Evolutionary conservation across 2,113 vertebrate genomes (phyloP), one percentile per base, ranked within the genome.

Genomic region (Panthera leo): DNA sequence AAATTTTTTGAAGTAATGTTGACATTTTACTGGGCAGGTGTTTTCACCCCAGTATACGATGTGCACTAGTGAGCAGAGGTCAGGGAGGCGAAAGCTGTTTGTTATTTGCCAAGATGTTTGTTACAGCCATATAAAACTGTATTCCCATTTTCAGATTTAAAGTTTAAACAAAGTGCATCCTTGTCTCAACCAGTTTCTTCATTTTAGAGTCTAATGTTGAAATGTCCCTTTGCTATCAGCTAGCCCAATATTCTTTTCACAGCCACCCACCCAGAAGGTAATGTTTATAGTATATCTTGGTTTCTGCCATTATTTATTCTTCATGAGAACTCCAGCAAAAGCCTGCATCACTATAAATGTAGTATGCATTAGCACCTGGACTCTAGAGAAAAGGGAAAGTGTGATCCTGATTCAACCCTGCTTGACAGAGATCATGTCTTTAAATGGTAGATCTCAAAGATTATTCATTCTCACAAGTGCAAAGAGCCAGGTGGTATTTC

Each of bases 81-180:
- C 94, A 88, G 79, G 6, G 23, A 67, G 75, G 80, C 1, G 5
- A 63, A 80, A 89, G 68, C 78, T 93, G 45, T 55, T 95, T 87
- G 61, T 96, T 82, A 75, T 94, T 85, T 91, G 51, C 70, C 91
- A 88, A 45, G 70, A 80, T 91, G 58, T 96, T 96, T 94, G 36
- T 90, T 96, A 31, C 23, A 97, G 34, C 63, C 42, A 55, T 61
- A 87, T 93, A 58, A 94, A 98, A 97, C 31, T 75, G 15, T 95
- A 85, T 94, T 97, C 73, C 73, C 55, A 45, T 95, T 94, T 91
- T 93, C 55, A 95, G 39, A 89, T 76, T 93, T 93, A 85, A 80
- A 91, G 53, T 91, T 3, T 76, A 95, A 93, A 65, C 31, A 68
- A 75, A 89, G 14, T 67, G 18, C 7, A 78, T 96, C 34, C 1